phyloP scores from a whole-genome alignment of 2,888 invertebrate genomes.

The Epiblema foenella region DNA sequence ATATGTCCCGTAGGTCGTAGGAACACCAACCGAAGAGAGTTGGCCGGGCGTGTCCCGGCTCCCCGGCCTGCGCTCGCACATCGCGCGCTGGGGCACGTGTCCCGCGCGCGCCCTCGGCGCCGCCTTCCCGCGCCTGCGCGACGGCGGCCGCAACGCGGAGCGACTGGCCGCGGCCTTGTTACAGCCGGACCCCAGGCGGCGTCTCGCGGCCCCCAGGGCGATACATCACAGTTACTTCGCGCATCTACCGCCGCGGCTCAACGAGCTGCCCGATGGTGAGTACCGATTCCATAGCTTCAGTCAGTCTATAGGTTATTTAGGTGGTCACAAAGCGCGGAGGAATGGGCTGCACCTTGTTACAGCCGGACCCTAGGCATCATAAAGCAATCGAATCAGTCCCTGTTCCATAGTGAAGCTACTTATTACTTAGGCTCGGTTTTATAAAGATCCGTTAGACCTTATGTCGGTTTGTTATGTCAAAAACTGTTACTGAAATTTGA shows the following conservation, averaged over 20 bases:
- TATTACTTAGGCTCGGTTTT: too few relatives aligned
- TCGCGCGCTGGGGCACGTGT: slow-evolving; percentile 85
- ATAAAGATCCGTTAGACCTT: too few relatives aligned
- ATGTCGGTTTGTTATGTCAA: too few relatives aligned
- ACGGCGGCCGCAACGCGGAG: slow-evolving; percentile 94
- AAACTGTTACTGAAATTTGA: too few relatives aligned
- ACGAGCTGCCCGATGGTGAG: slow-evolving; percentile 96
- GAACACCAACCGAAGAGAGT: slow-evolving; percentile 96
- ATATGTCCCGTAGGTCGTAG: slow-evolving; percentile 88
- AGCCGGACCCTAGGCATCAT: background rate
- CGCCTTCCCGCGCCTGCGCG: slow-evolving; percentile 95
- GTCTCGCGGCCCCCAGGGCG: slow-evolving; percentile 95
- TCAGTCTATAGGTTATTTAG: background rate
- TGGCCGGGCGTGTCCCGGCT: slow-evolving; percentile 96
- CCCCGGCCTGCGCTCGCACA: slow-evolving; percentile 92
- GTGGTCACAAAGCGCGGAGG: background rate
- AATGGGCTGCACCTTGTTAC: background rate
- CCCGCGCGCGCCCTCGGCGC: slow-evolving; percentile 91
- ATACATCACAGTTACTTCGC: slow-evolving; percentile 96
- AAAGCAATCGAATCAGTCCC: too few relatives aligned
- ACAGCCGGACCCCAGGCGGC: slow-evolving; percentile 93
- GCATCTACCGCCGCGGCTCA: slow-evolving; percentile 94
- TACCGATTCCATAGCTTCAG: slow-evolving; percentile 41
- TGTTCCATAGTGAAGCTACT: too few relatives aligned
- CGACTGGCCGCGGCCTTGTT: slow-evolving; percentile 93